Conservation (phyloP, 1,140 invertebrate species). For the honey bee (Apis mellifera) region Amel_HAv3.1 CM009944.2:4674001-4674500, state of each 20-base stretch:
- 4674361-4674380: too few relatives aligned
- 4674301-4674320: neutral
- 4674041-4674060: conserved; percentile 36
- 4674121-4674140: conserved; percentile 36
- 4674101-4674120: conserved; percentile 13
- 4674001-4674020: conserved; percentile 50
- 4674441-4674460: too few relatives aligned
- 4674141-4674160: conserved; percentile 36
- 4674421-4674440: too few relatives aligned
- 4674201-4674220: neutral
- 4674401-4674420: too few relatives aligned
- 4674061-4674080: conserved; percentile 41
- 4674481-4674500: too few relatives aligned
- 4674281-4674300: conserved; percentile 3
- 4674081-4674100: conserved; percentile 49
- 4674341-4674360: too few relatives aligned
- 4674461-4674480: too few relatives aligned
- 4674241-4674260: conserved; percentile 1
- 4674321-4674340: too few relatives aligned
- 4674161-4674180: neutral
- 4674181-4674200: conserved; percentile 17
- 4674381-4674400: too few relatives aligned
- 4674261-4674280: neutral
- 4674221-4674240: neutral
- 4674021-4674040: conserved; percentile 54